These are phyloP conservation scores for Tylochromis polylepis DNA, from an alignment of 2,113 vertebrate species.

Conservation along the genomic window DNA sequence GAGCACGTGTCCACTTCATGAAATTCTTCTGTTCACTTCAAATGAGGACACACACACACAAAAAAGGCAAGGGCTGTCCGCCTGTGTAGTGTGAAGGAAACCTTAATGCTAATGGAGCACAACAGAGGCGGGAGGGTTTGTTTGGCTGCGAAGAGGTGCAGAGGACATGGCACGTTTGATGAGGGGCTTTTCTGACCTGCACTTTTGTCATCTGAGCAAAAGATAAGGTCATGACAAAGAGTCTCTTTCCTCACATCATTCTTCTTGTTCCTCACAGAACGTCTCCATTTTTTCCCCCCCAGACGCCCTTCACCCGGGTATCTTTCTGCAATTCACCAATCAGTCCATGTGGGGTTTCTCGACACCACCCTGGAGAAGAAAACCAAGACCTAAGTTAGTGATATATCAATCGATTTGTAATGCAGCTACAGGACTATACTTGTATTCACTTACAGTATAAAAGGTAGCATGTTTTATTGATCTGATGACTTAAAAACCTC, in stretches of 20 bases:
- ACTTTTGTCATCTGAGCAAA: slow-evolving; percentile 26
- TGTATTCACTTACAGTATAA: neutral
- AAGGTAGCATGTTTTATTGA: neutral
- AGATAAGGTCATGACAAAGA: slow-evolving; percentile 25
- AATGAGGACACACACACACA: neutral
- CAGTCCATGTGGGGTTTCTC: slow-evolving; percentile 89
- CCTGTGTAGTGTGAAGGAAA: neutral
- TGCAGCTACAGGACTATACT: neutral
- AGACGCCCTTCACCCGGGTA: neutral
- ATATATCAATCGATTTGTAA: neutral
- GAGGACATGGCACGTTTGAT: slow-evolving; percentile 60
- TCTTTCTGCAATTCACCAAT: neutral
- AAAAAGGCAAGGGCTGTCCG: slow-evolving; percentile 23
- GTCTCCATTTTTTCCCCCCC: slow-evolving; percentile 12
- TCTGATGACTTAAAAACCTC: neutral
- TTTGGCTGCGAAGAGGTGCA: slow-evolving; percentile 50
- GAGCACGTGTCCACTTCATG: neutral
- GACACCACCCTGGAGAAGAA: slow-evolving; percentile 73
- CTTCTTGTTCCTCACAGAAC: neutral
- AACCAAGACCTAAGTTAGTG: neutral
- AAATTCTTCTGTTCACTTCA: slow-evolving; percentile 28
- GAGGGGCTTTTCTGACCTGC: slow-evolving; percentile 16
- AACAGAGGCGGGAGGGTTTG: slow-evolving; percentile 1
- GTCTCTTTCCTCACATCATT: slow-evolving; percentile 22
- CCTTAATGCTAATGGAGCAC: slow-evolving; percentile 16